These are phyloP conservation scores for Perca schrenkii DNA, from an alignment of 2,113 vertebrate species.

Conservation along the genomic window DNA sequence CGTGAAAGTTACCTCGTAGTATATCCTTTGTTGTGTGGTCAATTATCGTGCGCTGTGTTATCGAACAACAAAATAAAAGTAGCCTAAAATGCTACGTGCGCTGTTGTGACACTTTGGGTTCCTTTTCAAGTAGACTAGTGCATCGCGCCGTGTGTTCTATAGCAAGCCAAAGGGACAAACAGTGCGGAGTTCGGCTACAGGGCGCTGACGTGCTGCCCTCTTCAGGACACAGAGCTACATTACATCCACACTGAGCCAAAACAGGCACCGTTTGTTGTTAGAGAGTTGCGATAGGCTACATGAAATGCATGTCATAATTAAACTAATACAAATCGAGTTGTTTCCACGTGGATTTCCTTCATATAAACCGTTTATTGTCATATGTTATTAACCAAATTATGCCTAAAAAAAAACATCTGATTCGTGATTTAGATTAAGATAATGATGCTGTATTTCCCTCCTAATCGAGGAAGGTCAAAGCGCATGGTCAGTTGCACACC, in stretches of 20 bases:
- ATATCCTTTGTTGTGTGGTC: accelerated
- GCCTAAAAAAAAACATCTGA: background rate
- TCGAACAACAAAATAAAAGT: background rate
- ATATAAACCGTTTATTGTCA: background rate
- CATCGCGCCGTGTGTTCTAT: conserved; percentile 70
- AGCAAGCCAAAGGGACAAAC: conserved; percentile 60
- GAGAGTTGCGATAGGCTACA: background rate
- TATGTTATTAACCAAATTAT: background rate
- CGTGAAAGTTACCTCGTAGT: conserved; percentile 21
- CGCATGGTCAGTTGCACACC: background rate
- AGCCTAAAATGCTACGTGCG: background rate
- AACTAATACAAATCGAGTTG: no score
- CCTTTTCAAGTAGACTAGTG: background rate
- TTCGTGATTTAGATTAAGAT: background rate
- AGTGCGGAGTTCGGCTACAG: background rate
- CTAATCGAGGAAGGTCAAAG: background rate
- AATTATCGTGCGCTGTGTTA: background rate
- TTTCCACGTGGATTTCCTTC: no score
- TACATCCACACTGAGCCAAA: background rate
- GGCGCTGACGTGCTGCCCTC: conserved; percentile 47
- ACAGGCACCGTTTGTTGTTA: background rate
- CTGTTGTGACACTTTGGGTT: conserved; percentile 1
- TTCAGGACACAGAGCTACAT: conserved; percentile 26
- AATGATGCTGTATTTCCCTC: background rate
- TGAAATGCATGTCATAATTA: background rate